Conservation (phyloP, 2,888 invertebrate species). For the Phania funesta region DNA sequence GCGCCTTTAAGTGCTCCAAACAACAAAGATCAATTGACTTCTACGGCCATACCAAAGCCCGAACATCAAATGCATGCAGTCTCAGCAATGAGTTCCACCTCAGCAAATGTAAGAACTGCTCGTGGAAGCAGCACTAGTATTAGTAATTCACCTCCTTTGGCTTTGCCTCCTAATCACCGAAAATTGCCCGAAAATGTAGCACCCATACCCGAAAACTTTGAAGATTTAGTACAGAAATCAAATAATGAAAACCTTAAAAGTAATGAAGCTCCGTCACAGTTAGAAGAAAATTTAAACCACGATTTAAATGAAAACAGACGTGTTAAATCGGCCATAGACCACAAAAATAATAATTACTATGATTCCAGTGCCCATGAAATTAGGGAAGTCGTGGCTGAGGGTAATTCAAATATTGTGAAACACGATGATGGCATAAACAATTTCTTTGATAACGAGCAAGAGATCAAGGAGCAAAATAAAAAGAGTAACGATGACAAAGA, state of each 20-base stretch:
- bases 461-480: conserved; percentile 44
- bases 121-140: conserved; percentile 70
- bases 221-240: conserved; percentile 70
- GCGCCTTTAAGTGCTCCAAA: conserved; percentile 75
- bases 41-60: conserved; percentile 58
- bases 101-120: conserved; percentile 57
- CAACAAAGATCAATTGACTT: conserved; percentile 71
- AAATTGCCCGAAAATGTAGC: conserved; percentile 78
- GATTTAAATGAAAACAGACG: conserved; percentile 70
- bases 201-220: conserved; percentile 79
- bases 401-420: conserved; percentile 78
- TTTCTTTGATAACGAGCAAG: conserved; percentile 74
- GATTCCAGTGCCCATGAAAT: conserved; percentile 79
- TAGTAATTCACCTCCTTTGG: conserved; percentile 65
- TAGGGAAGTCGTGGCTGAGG: conserved; percentile 76
- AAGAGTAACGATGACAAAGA: conserved; percentile 64
- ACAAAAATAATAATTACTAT: conserved; percentile 74
- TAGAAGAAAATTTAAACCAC: conserved; percentile 72
- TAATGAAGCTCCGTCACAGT: conserved; percentile 65
- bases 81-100: conserved; percentile 50
- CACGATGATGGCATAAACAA: conserved; percentile 75
- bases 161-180: conserved; percentile 71
- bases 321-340: conserved; percentile 71
- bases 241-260: conserved; percentile 73
- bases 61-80: conserved; percentile 60